A percentile compares a stretch with the other conserved stretches of the same genome.
Conservation (phyloP, 2,113 vertebrate genomes). For the Elgaria multicarinata region DNA sequence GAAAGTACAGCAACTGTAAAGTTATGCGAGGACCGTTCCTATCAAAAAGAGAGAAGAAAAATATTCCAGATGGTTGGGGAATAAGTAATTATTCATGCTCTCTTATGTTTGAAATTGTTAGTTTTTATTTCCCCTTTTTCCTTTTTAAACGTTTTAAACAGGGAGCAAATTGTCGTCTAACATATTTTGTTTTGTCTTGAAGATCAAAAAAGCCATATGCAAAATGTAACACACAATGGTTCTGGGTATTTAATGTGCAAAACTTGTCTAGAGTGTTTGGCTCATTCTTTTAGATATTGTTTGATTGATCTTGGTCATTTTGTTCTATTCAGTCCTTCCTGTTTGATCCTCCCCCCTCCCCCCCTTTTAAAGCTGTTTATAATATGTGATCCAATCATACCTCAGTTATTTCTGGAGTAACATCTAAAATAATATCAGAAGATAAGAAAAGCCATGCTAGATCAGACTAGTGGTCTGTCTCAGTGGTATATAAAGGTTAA, state of each 20-base stretch:
- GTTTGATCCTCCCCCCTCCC: no score
- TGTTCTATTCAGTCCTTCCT: no score
- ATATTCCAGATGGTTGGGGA: slow-evolving; percentile 3
- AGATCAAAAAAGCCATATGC: background rate
- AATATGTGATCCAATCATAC: background rate
- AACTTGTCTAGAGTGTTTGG: background rate
- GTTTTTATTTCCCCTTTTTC: background rate
- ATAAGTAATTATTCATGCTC: background rate
- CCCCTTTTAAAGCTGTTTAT: background rate
- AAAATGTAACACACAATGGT: background rate
- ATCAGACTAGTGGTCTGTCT: no score
- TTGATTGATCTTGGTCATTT: background rate
- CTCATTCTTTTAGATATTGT: background rate
- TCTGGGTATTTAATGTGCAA: background rate
- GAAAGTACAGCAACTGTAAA: background rate
- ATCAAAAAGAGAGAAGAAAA: background rate
- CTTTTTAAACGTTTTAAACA: background rate
- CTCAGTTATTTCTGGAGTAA: background rate
- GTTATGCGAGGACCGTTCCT: background rate
- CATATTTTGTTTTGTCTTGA: background rate
- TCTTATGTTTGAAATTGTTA: background rate
- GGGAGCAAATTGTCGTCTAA: background rate
- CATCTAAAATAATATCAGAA: background rate
- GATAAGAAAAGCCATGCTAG: no score
- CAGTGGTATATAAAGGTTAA: background rate